phyloP scores from a whole-genome alignment of 1,140 invertebrate species.

The Vanessa atalanta region DNA sequence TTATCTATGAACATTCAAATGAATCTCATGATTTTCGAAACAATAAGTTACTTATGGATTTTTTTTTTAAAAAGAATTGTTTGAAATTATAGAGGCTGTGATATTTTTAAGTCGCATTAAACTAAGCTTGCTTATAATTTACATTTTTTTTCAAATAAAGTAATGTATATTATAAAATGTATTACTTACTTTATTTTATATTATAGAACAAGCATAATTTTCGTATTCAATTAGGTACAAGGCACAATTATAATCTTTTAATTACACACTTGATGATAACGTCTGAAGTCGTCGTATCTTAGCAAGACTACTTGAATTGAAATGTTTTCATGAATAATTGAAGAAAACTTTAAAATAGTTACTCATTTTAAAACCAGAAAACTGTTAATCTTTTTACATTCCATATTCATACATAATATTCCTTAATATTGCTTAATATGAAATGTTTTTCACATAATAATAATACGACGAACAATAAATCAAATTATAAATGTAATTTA shows the following conservation, averaged over 20 bases:
- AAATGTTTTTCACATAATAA: not conserved
- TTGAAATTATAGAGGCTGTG: slow-evolving; percentile 4
- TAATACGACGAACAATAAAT: not conserved
- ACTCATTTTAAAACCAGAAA: too few relatives aligned
- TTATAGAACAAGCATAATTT: not conserved
- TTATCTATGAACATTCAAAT: slow-evolving; percentile 11
- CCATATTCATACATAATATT: not conserved
- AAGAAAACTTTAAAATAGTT: too few relatives aligned
- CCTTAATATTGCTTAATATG: not conserved
- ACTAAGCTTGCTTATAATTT: not conserved
- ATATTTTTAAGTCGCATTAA: slow-evolving; percentile 22
- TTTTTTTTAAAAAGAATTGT: not conserved
- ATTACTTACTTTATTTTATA: too few relatives aligned
- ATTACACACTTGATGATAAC: slow-evolving; percentile 4
- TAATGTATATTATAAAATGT: not conserved
- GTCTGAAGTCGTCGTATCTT: not conserved
- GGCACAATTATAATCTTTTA: not conserved
- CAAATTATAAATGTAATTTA: not conserved
- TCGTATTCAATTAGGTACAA: not conserved
- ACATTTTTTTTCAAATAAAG: not conserved
- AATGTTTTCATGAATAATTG: too few relatives aligned
- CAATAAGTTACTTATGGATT: not conserved
- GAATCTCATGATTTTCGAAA: slow-evolving; percentile 22
- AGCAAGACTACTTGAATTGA: not conserved
- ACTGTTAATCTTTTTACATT: not conserved